Conservation (phyloP, 2,797 vertebrate species). For the Sebastes cheni region DNA sequence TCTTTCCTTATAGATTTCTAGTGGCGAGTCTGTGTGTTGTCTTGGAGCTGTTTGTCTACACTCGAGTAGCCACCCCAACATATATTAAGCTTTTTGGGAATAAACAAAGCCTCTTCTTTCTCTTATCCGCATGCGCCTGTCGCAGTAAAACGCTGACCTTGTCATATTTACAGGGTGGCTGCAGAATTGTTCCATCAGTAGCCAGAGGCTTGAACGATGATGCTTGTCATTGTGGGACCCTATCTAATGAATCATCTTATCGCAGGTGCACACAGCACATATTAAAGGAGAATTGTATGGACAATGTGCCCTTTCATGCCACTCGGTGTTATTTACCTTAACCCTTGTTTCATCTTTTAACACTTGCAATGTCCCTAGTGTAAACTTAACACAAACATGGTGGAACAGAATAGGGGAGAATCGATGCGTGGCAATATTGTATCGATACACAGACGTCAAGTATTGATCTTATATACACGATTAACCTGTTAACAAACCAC, state of each 20-base stretch:
- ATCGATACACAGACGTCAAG: no score
- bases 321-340: slow-evolving; percentile 92
- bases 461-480: no score
- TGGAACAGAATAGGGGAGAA: not conserved
- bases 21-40: slow-evolving; percentile 30
- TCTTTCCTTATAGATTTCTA: slow-evolving; percentile 59
- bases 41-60: slow-evolving; percentile 55
- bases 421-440: rapidly evolving
- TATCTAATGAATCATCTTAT: slow-evolving; percentile 99
- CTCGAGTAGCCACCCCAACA: slow-evolving; percentile 40
- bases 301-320: slow-evolving; percentile 91
- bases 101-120: slow-evolving; percentile 85
- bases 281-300: slow-evolving; percentile 95
- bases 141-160: slow-evolving; percentile 95
- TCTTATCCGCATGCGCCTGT: slow-evolving; percentile 73
- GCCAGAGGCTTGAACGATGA: slow-evolving; percentile 98
- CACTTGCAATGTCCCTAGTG: slow-evolving; percentile 1
- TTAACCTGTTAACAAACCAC: no score
- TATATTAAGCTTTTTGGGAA: slow-evolving; percentile 77
- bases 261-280: slow-evolving; percentile 94
- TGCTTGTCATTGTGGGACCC: slow-evolving; percentile 94
- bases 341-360: slow-evolving; percentile 86
- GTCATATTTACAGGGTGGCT: slow-evolving; percentile 96
- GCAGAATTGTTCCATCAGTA: slow-evolving; percentile 98
- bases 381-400: slow-evolving; percentile 7